Conservation (phyloP, 2,888 invertebrate genomes). For the Labia minor region DNA sequence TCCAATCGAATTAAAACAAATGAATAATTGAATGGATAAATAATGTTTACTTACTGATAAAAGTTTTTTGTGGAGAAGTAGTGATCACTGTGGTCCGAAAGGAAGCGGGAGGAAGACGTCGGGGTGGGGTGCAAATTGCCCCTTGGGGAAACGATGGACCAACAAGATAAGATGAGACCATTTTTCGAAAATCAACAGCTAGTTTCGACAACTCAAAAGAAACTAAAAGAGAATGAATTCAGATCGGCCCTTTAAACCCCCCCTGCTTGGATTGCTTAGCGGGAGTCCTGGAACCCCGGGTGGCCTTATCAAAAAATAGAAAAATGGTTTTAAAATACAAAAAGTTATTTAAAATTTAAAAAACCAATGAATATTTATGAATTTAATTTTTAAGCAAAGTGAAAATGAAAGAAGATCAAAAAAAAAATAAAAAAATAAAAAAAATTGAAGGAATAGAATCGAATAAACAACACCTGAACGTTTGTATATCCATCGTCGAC, state of each 20-base stretch:
- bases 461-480: background rate
- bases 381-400: too few species aligned
- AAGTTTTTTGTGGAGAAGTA: background rate
- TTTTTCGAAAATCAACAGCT: background rate
- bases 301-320: background rate
- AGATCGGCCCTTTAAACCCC: too few species aligned
- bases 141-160: background rate
- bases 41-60: background rate
- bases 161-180: background rate
- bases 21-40: too few species aligned
- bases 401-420: too few species aligned
- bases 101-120: background rate
- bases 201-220: background rate
- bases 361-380: too few species aligned
- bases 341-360: background rate
- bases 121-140: background rate
- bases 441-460: too few species aligned
- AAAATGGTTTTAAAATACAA: too few species aligned
- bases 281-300: background rate
- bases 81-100: background rate
- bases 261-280: background rate
- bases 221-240: too few species aligned
- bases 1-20: too few species aligned
- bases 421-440: too few species aligned
- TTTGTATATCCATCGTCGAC: slow-evolving; percentile 16